These are phyloP conservation scores for Perccottus glenii DNA, from an alignment of 2,113 vertebrate genomes.

Conservation along the genomic window DNA sequence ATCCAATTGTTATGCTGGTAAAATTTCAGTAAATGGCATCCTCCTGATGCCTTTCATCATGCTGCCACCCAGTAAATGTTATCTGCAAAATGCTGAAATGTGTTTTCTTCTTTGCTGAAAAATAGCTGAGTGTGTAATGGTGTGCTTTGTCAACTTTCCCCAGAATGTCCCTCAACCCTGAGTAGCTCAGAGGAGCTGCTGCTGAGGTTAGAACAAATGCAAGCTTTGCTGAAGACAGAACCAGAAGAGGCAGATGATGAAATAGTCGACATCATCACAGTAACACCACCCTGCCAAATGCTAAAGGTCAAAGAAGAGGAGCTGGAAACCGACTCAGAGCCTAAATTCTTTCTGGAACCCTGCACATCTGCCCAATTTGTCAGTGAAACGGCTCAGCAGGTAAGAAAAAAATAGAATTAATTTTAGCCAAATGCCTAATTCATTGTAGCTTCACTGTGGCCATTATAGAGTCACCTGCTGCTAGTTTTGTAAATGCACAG, in stretches of 20 bases:
- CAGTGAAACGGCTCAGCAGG: slow-evolving; percentile 89
- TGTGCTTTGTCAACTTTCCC: not conserved
- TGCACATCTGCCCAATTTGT: slow-evolving; percentile 87
- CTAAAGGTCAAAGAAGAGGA: slow-evolving; percentile 91
- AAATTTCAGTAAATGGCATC: slow-evolving; percentile 4
- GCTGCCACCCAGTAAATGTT: not conserved
- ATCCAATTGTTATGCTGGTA: not conserved
- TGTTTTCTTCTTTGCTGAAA: not conserved
- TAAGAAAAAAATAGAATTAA: slow-evolving; percentile 54
- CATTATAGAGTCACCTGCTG: too few species aligned
- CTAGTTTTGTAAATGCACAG: too few species aligned
- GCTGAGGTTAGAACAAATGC: slow-evolving; percentile 89
- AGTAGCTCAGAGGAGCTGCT: slow-evolving; percentile 86
- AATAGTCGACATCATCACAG: slow-evolving; percentile 88
- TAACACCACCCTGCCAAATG: slow-evolving; percentile 81
- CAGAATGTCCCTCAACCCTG: slow-evolving; percentile 91
- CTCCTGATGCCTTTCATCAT: not conserved
- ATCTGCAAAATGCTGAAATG: not conserved
- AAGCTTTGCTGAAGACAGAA: slow-evolving; percentile 91
- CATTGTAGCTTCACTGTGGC: too few species aligned
- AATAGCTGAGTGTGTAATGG: slow-evolving; percentile 7
- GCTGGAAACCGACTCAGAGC: slow-evolving; percentile 86
- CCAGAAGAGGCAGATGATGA: slow-evolving; percentile 85
- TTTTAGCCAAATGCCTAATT: not conserved
- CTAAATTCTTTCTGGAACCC: slow-evolving; percentile 88